Percentiles rank a stretch among this genome's conserved stretches.
These are phyloP conservation scores for Chloropsis hardwickii DNA, from an alignment of 2,113 vertebrate genomes.

Conservation along the genomic window DNA sequence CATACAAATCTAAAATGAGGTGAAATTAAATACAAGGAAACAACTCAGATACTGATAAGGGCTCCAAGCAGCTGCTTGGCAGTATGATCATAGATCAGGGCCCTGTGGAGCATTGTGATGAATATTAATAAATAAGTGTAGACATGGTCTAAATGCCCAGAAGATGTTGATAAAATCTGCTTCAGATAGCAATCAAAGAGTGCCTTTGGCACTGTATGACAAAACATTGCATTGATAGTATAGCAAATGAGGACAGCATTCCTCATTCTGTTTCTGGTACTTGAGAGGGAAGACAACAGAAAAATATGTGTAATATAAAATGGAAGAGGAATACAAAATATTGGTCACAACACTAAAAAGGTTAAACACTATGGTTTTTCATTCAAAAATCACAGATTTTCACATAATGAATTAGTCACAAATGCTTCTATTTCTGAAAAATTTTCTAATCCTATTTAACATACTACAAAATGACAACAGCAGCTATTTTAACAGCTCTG, in stretches of 20 bases:
- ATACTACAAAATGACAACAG: neutral
- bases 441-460: neutral
- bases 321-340: neutral
- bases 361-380: neutral
- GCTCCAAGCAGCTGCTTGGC: neutral
- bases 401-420: neutral
- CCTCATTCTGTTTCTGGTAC: neutral
- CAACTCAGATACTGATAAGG: neutral
- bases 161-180: conserved; percentile 20
- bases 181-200: conserved; percentile 28
- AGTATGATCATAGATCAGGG: neutral
- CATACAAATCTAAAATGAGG: neutral
- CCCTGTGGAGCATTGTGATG: neutral
- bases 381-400: neutral
- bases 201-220: neutral
- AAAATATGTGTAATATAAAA: neutral
- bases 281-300: neutral
- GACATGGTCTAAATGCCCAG: conserved; percentile 8
- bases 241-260: neutral
- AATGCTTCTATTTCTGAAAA: neutral
- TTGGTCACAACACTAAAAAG: neutral
- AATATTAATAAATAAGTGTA: conserved; percentile 5
- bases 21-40: neutral
- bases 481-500: neutral
- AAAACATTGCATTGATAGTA: neutral